Conservation (phyloP, 2,888 invertebrate species). For the Charanyca ferruginea region DNA sequence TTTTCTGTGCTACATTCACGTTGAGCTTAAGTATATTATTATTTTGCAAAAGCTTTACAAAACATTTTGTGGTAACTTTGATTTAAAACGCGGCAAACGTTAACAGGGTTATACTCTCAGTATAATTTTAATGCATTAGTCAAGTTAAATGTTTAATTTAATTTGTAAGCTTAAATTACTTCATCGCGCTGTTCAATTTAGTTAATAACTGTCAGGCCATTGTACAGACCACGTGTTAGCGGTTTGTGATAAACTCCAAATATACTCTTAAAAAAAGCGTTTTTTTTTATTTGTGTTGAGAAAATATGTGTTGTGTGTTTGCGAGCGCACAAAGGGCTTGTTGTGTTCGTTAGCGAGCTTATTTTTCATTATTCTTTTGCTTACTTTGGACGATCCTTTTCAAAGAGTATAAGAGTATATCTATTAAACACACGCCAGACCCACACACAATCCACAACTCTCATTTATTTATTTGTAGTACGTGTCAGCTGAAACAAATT, state of each 20-base stretch:
- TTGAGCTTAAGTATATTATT: not conserved
- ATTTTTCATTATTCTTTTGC: conserved; percentile 1
- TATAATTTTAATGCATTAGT: conserved; percentile 10
- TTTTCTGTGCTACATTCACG: too few species aligned
- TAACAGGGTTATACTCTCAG: not conserved
- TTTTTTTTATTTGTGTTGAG: conserved; percentile 1
- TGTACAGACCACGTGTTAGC: not conserved
- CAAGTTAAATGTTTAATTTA: conserved; percentile 11
- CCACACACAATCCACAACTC: not conserved
- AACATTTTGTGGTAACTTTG: not conserved
- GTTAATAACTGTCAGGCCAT: not conserved
- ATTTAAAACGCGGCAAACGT: not conserved
- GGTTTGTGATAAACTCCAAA: not conserved
- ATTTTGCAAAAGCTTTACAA: not conserved
- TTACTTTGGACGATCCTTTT: conserved; percentile 1
- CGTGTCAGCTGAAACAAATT: not conserved
- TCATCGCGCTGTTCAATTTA: conserved; percentile 5
- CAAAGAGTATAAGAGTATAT: not conserved
- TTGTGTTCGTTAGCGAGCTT: not conserved
- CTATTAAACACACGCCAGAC: not conserved
- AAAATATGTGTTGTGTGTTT: not conserved
- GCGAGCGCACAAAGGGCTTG: not conserved
- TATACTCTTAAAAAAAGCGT: not conserved
- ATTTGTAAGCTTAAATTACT: conserved; percentile 10
- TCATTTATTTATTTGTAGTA: not conserved